Evolutionary conservation across 2,888 invertebrate species (phyloP).

Genomic region (Norana najaformis): DNA sequence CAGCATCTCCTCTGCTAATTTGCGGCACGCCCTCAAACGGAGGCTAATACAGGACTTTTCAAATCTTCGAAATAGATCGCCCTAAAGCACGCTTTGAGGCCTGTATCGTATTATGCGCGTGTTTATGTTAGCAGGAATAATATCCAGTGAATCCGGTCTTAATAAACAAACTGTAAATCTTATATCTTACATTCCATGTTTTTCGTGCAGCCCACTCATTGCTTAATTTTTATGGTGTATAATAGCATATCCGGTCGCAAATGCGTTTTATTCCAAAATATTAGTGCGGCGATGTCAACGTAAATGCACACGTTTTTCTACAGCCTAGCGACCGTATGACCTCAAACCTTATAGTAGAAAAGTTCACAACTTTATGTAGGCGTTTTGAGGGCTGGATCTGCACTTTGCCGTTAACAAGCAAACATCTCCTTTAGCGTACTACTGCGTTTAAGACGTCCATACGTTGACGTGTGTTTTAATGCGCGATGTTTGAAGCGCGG

Average conservation of each 20-base stretch:
- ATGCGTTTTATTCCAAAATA: neutral
- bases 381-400: neutral
- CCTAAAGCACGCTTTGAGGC: neutral
- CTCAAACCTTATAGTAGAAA: no score
- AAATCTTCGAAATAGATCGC: neutral
- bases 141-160: neutral
- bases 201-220: neutral
- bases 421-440: neutral
- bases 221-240: neutral
- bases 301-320: no score
- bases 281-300: conserved; percentile 13
- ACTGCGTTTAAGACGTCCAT: neutral
- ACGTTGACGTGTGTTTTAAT: neutral
- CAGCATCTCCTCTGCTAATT: neutral
- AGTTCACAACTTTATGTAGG: no score
- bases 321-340: no score
- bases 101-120: neutral
- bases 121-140: neutral
- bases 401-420: neutral
- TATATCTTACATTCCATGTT: neutral
- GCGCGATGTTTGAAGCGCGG: neutral
- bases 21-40: neutral
- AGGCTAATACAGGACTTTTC: neutral
- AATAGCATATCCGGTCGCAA: neutral
- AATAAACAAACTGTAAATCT: neutral